Evolutionary conservation across 1,140 invertebrate genomes (phyloP), one percentile per base, ranked within the genome.

Genomic region (Drusus annulatus): DNA sequence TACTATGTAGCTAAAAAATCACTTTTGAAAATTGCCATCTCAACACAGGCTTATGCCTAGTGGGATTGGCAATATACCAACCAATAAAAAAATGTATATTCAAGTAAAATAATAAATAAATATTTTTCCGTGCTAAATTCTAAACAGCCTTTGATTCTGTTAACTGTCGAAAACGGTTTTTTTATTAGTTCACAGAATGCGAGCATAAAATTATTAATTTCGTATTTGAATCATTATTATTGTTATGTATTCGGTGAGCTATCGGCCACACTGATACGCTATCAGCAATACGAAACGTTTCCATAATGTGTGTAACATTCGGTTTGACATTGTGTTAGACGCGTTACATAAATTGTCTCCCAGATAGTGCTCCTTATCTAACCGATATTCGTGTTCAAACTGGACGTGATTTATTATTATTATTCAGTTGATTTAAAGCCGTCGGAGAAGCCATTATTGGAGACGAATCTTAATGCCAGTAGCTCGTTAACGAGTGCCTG

Each of bases 191-290:
- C 8, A 60, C 13, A 21, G 21, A 45, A 10, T 45, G 36, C 1
- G 8, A 10, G 10, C 10, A 45, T 19, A 19, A 56, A 0, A 13
- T 56, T 25, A 31, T n/a, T 25, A n/a, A 36, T 65, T 28, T 65
- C 6, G 45, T 65, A 65, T 65, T 21, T n/a, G 45, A 65, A 31
- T 65, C 36, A 31, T 56, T 56, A 56, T 56, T 56, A 65, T 21
- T 31, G 31, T 17, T 23, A 23, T 56, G 19, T 68, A 68, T 68
- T 68, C 13, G 45, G 25, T 54, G 1, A 13, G 21, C 17, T 71
- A 71, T 71, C 68, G 21, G 36, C 50, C 50, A 71, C 8, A 71
- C 52, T 52, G 45, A 71, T 71, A 71, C 45, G 45, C 21, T 71
- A 71, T 71, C 68, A 23, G 45, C 3, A 2, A 68, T 19, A n/a